These are phyloP conservation scores for Drosophila mayaguana DNA, from an alignment of 2,888 invertebrate genomes.

Conservation along the genomic window DNA sequence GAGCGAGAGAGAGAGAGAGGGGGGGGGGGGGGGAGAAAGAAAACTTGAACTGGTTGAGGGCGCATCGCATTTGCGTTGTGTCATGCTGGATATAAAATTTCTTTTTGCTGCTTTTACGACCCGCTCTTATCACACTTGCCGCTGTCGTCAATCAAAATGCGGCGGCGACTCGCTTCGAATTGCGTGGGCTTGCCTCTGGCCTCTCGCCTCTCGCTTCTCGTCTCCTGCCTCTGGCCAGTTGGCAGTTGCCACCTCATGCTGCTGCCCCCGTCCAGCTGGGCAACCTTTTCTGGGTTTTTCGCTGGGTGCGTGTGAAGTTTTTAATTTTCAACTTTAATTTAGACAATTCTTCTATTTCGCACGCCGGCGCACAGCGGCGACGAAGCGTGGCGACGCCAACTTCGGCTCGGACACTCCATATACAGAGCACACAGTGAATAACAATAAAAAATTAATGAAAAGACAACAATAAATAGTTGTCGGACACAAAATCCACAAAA, in stretches of 20 bases:
- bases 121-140: slow-evolving; percentile 58
- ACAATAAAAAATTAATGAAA: slow-evolving; percentile 31
- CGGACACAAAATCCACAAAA: slow-evolving; percentile 53
- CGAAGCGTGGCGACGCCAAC: slow-evolving; percentile 64
- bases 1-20: background rate
- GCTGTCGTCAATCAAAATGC: slow-evolving; percentile 69
- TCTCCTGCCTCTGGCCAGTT: background rate
- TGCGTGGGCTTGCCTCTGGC: slow-evolving; percentile 43
- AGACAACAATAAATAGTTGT: slow-evolving; percentile 47
- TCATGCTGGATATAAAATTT: slow-evolving; percentile 24
- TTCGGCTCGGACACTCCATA: background rate
- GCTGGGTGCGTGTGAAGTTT: slow-evolving; percentile 73
- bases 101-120: slow-evolving; percentile 53
- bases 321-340: slow-evolving; percentile 79
- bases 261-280: slow-evolving; percentile 8
- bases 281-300: slow-evolving; percentile 8
- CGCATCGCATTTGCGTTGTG: slow-evolving; percentile 27
- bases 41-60: slow-evolving; percentile 24
- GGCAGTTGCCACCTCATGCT: slow-evolving; percentile 6
- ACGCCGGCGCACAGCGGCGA: slow-evolving; percentile 60
- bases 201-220: background rate
- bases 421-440: too few relatives aligned
- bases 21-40: background rate
- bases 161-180: slow-evolving; percentile 36
- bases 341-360: slow-evolving; percentile 72